Conservation (phyloP, 2,888 invertebrate genomes). For the Empis livida region DNA sequence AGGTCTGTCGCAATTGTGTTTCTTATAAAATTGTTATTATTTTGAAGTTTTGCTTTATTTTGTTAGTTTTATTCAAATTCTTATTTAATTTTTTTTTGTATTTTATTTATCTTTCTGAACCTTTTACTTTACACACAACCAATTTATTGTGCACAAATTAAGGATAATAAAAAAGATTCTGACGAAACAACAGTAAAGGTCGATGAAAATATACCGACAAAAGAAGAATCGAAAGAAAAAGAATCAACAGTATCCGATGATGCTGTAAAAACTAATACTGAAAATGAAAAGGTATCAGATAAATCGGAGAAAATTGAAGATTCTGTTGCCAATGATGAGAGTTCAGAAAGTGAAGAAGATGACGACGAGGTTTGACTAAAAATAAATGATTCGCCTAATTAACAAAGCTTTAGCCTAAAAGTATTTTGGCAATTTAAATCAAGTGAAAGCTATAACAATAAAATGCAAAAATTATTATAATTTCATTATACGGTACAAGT, state of each 20-base stretch:
- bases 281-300: slow-evolving; percentile 3
- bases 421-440: too few species aligned
- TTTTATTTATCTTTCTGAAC: too few species aligned
- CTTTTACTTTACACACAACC: too few species aligned
- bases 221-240: slow-evolving; percentile 1
- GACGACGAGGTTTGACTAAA: slow-evolving; percentile 9
- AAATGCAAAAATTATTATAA: too few species aligned
- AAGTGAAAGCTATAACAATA: too few species aligned
- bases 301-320: slow-evolving; percentile 4
- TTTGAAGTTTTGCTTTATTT: too few species aligned
- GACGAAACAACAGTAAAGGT: slow-evolving; percentile 7
- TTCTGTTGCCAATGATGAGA: slow-evolving; percentile 3
- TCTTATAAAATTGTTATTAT: too few species aligned
- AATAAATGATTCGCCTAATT: not conserved
- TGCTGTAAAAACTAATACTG: slow-evolving; percentile 2
- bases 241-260: slow-evolving; percentile 4
- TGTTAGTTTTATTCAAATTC: too few species aligned
- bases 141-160: not conserved
- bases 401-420: not conserved
- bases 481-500: too few species aligned
- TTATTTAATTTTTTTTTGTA: too few species aligned
- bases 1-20: too few species aligned
- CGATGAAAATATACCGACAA: not conserved
- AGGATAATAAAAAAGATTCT: slow-evolving; percentile 6
- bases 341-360: slow-evolving; percentile 3